Percentiles rank a stretch among this genome's conserved stretches.
Evolutionary conservation across 2,888 invertebrate species (phyloP).

Genomic region (Drosophila atripex): DNA sequence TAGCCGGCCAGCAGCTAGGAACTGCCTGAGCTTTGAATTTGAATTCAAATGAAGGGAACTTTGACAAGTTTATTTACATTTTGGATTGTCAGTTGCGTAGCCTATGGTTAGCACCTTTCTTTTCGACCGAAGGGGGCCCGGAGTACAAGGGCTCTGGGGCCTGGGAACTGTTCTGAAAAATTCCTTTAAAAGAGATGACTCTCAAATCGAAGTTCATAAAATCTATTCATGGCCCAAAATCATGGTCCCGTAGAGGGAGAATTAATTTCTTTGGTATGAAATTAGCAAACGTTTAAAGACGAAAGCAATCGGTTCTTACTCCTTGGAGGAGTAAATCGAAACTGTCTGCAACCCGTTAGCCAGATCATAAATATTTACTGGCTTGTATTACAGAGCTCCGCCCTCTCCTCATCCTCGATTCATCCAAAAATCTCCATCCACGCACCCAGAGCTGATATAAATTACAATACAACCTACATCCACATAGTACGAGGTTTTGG

Average conservation of each 20-base stretch:
- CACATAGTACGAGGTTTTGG: conserved; percentile 31
- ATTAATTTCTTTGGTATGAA: conserved; percentile 5
- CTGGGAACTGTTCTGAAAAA: not conserved
- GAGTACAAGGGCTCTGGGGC: not conserved
- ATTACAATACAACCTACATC: conserved; percentile 66
- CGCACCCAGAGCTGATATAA: conserved; percentile 65
- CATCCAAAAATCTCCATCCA: conserved; percentile 33
- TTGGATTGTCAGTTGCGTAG: conserved; percentile 45
- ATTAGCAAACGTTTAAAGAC: conserved; percentile 11
- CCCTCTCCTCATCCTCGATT: not conserved
- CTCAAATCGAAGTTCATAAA: not conserved
- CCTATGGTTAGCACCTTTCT: conserved; percentile 62
- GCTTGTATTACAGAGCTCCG: conserved; percentile 29
- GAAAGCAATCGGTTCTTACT: not conserved
- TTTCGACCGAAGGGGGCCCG: not conserved
- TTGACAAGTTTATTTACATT: conserved; percentile 64
- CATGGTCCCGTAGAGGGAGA: not conserved
- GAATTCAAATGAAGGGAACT: conserved; percentile 70
- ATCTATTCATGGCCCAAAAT: not conserved
- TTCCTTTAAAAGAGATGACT: not conserved
- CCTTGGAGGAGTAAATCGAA: conserved; percentile 24
- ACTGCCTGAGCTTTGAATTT: conserved; percentile 48
- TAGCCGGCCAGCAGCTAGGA: conserved; percentile 20
- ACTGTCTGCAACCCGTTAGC: conserved; percentile 38
- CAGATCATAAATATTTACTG: conserved; percentile 42